Evolutionary conservation across 2,888 invertebrate genomes (phyloP).

Genomic region (Tetranychus truncatus): DNA sequence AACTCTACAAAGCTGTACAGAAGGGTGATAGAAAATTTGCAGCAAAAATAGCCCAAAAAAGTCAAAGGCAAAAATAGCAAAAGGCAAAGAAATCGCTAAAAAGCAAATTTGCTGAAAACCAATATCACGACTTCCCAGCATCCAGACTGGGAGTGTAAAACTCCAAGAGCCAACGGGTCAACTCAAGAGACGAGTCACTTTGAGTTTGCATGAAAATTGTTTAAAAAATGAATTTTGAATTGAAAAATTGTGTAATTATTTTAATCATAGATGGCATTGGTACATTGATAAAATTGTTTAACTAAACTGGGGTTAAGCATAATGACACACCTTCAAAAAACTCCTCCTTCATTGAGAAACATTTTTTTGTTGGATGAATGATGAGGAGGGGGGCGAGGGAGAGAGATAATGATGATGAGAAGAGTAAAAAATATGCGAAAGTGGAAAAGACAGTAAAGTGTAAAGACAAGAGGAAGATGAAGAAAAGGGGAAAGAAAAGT

Average conservation of each 20-base stretch:
- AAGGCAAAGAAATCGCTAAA: too few species aligned
- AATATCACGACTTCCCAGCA: too few species aligned
- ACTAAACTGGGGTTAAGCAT: background rate
- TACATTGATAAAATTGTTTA: background rate
- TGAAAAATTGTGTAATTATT: background rate
- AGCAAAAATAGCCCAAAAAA: too few species aligned
- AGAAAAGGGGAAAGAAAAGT: background rate
- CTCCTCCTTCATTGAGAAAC: background rate
- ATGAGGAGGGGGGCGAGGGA: background rate
- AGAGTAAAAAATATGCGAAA: background rate
- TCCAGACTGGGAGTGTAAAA: too few species aligned
- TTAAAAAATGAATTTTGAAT: background rate
- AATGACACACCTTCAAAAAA: background rate
- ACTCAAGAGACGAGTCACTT: too few species aligned
- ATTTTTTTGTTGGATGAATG: background rate
- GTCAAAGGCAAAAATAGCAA: too few species aligned
- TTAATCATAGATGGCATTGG: slow-evolving; percentile 1
- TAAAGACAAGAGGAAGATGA: background rate
- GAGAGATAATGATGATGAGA: slow-evolving; percentile 4
- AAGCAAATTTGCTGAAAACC: too few species aligned
- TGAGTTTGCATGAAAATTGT: too few species aligned
- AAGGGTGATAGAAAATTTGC: too few species aligned
- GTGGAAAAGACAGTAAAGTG: background rate
- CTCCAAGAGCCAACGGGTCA: too few species aligned
- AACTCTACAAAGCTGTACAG: too few species aligned